phyloP scores from a whole-genome alignment of 2,797 vertebrate species.

The Typhlichthys eigenmanni region DNA sequence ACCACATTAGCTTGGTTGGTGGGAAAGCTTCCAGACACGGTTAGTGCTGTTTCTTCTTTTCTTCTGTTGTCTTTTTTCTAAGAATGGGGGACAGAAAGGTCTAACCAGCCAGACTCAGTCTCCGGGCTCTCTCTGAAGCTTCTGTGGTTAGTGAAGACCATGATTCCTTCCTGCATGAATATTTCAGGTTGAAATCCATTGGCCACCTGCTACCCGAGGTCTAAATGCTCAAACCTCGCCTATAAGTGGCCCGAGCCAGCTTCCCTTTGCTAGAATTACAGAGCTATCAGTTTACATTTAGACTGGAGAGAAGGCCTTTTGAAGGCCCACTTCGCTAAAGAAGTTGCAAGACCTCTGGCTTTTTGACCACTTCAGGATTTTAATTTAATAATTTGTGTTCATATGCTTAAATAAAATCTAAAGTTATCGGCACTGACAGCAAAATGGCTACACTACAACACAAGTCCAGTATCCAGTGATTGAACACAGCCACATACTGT shows the following conservation, averaged over 20 bases:
- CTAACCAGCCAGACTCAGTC: neutral
- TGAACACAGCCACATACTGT: too few relatives aligned
- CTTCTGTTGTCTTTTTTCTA: too few relatives aligned
- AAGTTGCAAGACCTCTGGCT: conserved; percentile 29
- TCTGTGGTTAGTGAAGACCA: conserved; percentile 16
- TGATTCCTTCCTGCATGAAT: conserved; percentile 59
- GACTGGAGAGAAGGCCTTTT: conserved; percentile 6
- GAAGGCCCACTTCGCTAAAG: conserved; percentile 3
- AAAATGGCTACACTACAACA: too few relatives aligned
- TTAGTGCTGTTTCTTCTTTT: too few relatives aligned
- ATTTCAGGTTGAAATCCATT: conserved; percentile 48
- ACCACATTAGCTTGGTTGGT: too few relatives aligned
- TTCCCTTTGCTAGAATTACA: conserved; percentile 31
- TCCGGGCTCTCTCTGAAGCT: conserved; percentile 32
- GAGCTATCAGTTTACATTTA: conserved; percentile 40
- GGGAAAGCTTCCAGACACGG: too few relatives aligned
- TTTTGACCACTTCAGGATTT: neutral
- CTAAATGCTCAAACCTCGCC: conserved; percentile 25
- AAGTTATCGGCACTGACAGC: too few relatives aligned
- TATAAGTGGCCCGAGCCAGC: conserved; percentile 27
- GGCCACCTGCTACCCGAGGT: conserved; percentile 38
- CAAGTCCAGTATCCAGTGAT: too few relatives aligned
- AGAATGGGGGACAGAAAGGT: too few relatives aligned
- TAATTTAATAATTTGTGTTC: neutral
- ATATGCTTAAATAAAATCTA: neutral